A percentile compares a stretch with the other conserved stretches of the same genome.
phyloP scores from a whole-genome alignment of 2,797 vertebrate genomes.

The Acanthiza pusilla region DNA sequence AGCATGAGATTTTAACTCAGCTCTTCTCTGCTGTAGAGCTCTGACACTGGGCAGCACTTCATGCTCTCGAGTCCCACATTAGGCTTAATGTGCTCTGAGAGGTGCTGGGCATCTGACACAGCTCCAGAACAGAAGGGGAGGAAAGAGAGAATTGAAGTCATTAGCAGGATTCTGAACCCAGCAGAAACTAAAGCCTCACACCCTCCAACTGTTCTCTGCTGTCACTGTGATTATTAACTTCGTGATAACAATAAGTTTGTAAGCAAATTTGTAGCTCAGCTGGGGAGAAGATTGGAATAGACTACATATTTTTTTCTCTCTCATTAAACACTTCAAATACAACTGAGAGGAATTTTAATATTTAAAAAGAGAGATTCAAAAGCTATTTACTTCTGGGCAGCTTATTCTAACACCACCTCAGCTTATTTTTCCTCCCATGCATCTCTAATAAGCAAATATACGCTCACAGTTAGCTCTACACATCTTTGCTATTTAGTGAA shows the following conservation, averaged over 20 bases:
- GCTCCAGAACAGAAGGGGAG: not conserved
- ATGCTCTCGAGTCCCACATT: fast-evolving
- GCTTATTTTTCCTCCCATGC: not conserved
- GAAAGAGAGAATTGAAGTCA: not conserved
- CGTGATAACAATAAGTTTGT: not conserved
- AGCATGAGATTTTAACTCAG: not conserved
- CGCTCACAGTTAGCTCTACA: not conserved
- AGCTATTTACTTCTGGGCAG: not conserved
- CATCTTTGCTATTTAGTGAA: not conserved
- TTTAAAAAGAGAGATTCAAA: conserved; percentile 35
- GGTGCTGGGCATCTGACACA: not conserved
- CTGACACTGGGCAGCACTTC: not conserved
- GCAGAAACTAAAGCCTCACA: not conserved
- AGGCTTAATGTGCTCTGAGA: not conserved
- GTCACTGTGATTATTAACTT: conserved; percentile 14
- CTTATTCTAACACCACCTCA: not conserved
- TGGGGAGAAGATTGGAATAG: not conserved
- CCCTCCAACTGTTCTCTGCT: not conserved
- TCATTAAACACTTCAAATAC: conserved; percentile 23
- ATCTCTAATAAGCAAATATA: conserved; percentile 21
- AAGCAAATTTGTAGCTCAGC: conserved; percentile 30
- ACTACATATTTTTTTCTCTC: not conserved
- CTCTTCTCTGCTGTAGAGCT: not conserved
- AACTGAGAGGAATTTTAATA: conserved; percentile 36
- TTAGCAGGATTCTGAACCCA: not conserved